phyloP scores from a whole-genome alignment of 2,113 vertebrate genomes.

The Lontra canadensis region DNA sequence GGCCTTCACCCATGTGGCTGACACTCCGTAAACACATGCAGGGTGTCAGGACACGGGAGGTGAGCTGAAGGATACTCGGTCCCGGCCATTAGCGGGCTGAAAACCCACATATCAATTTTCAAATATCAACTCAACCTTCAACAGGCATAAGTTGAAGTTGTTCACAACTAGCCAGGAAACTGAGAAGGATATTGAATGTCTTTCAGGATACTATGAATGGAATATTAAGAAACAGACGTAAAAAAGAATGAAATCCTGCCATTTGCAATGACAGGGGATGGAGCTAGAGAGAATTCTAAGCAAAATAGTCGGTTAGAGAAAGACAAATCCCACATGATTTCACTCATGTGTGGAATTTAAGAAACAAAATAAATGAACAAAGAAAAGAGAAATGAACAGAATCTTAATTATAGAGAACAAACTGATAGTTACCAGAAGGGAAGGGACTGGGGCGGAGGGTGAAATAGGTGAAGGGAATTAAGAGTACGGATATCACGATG shows the following conservation, averaged over 20 bases:
- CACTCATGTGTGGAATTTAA: background rate
- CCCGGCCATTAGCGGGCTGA: background rate
- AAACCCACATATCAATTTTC: background rate
- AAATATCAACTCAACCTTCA: constrained; percentile 1
- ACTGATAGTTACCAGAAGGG: background rate
- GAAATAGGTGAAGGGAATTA: background rate
- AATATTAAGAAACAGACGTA: background rate
- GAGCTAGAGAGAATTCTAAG: background rate
- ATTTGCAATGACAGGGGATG: background rate
- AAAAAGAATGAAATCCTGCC: background rate
- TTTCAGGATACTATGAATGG: background rate
- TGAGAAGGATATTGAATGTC: background rate
- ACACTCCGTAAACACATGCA: background rate
- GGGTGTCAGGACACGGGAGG: background rate
- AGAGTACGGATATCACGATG: background rate
- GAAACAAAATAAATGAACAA: background rate
- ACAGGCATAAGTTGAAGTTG: background rate
- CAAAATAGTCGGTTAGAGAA: background rate
- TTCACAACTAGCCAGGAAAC: background rate
- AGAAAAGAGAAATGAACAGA: background rate
- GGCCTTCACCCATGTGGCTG: background rate
- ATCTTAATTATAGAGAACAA: background rate
- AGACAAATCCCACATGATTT: background rate
- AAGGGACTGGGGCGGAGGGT: background rate
- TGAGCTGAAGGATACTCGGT: background rate